Evolutionary conservation across 2,888 invertebrate species (phyloP), one percentile per base, ranked within the genome.

Genomic region (Ormyrus labotus): DNA sequence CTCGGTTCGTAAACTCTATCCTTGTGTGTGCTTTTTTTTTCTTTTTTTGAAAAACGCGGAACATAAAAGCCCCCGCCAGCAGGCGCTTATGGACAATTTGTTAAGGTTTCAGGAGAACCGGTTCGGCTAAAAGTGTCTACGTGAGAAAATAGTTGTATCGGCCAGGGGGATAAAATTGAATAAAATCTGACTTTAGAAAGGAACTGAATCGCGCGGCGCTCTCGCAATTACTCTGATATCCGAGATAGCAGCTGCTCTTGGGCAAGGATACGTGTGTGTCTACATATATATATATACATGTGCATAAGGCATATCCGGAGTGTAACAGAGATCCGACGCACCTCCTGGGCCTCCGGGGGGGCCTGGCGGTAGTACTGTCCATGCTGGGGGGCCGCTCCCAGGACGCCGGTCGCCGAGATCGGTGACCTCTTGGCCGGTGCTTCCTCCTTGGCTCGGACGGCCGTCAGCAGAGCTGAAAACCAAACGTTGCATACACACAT

Each of bases 171-270:
- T 34, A 55, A 58, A 71, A 71, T 70, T 75, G 48, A 75, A 75
- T 75, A 70, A 75, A 67, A 80, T 53, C 60, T n/a, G 71, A 80
- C 67, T 75, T 80, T 80, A 75, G 80, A 80, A 80, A 75, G 80
- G 71, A 53, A 48, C 11, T 13, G 67, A 57, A 70, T 57, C 48
- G 34, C 34, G 34, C 34, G n/a, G 45, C 10, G 47, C 13, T 51
- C 67, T 61, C 9, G 51, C 11, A 61, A 68, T 75, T 67, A 75
- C 68, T 60, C 67, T 45, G 58, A 76, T 75, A 68, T 60, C 60
- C n/a, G 19, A 51, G 63, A 65, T 48, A 65, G 34, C 34, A 34
- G 34, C 34, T 34, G 34, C 34, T 34, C 34, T 34, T 34, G 34
- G 34, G 34, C 34, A 34, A 34, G 34, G 34, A 34, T 34, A 34